These are phyloP conservation scores for Apaloderma vittatum DNA, from an alignment of 2,113 vertebrate genomes.

Conservation along the genomic window DNA sequence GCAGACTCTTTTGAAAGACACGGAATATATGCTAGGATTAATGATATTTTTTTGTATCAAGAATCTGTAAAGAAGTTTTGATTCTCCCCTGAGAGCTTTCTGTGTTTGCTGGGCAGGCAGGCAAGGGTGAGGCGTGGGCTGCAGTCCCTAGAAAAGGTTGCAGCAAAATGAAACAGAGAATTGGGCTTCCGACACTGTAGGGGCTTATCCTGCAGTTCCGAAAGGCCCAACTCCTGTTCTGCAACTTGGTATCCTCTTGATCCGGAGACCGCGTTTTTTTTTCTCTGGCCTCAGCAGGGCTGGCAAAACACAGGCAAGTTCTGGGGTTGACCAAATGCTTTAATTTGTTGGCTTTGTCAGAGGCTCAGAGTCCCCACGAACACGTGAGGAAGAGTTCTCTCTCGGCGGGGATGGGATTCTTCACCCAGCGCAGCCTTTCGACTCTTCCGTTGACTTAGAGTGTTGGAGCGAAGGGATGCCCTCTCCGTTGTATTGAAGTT, in stretches of 20 bases:
- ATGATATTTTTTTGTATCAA: neutral
- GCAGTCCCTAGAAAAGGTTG: neutral
- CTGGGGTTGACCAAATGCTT: neutral
- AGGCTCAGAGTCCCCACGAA: neutral
- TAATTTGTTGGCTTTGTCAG: neutral
- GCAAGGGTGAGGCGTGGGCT: neutral
- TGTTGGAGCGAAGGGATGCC: neutral
- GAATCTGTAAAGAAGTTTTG: neutral
- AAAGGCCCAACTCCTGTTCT: neutral
- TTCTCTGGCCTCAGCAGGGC: neutral
- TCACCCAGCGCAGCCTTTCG: neutral
- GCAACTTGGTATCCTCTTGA: neutral
- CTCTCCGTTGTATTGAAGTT: rapidly evolving
- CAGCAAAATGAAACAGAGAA: neutral
- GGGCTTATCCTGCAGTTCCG: neutral
- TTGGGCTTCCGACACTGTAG: neutral
- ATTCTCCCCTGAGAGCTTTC: neutral
- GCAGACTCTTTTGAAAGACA: neutral
- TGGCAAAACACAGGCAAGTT: neutral
- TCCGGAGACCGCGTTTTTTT: neutral
- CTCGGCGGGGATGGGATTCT: neutral
- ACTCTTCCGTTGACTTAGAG: neutral
- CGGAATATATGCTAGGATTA: neutral
- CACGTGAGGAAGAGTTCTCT: rapidly evolving
- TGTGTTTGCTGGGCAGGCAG: neutral